A percentile compares a stretch with the other conserved stretches of the same genome.
Evolutionary conservation across 2,888 invertebrate genomes (phyloP).

Genomic region (Calliscelio sp.): DNA sequence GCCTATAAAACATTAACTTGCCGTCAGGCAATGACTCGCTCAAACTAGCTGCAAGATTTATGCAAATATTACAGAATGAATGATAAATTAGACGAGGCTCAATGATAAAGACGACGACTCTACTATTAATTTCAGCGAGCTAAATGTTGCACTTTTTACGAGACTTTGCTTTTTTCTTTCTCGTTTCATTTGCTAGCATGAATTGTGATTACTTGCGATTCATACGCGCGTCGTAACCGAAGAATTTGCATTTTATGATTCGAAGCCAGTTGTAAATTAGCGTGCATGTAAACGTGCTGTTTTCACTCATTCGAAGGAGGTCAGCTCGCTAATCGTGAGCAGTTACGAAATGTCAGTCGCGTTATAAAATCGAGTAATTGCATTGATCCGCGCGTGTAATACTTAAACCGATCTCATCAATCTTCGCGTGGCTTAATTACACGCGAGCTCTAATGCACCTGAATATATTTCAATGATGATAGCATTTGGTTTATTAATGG

Average conservation of each 20-base stretch:
- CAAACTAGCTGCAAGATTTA: constrained; percentile 47
- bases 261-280: too few species aligned
- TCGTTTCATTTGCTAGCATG: not conserved
- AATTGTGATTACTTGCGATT: constrained; percentile 24
- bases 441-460: constrained; percentile 50
- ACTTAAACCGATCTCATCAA: constrained; percentile 59
- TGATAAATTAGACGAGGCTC: constrained; percentile 25
- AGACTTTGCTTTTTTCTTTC: not conserved
- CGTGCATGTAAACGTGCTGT: too few species aligned
- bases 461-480: constrained; percentile 65
- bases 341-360: constrained; percentile 52
- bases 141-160: not conserved
- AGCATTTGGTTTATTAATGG: constrained; percentile 61
- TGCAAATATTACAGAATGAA: constrained; percentile 35
- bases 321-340: constrained; percentile 47
- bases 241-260: too few species aligned
- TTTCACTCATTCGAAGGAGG: constrained; percentile 50
- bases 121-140: constrained; percentile 22
- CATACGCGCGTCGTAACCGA: too few species aligned
- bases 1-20: constrained; percentile 62
- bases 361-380: constrained; percentile 59
- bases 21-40: constrained; percentile 37
- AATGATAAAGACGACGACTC: constrained; percentile 23
- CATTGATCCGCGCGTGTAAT: constrained; percentile 49
- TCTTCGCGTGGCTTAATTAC: constrained; percentile 58